A percentile compares a stretch with the other conserved stretches of the same genome.
Evolutionary conservation across 2,888 invertebrate species (phyloP).

Genomic region (Limnephilus lunatus): DNA sequence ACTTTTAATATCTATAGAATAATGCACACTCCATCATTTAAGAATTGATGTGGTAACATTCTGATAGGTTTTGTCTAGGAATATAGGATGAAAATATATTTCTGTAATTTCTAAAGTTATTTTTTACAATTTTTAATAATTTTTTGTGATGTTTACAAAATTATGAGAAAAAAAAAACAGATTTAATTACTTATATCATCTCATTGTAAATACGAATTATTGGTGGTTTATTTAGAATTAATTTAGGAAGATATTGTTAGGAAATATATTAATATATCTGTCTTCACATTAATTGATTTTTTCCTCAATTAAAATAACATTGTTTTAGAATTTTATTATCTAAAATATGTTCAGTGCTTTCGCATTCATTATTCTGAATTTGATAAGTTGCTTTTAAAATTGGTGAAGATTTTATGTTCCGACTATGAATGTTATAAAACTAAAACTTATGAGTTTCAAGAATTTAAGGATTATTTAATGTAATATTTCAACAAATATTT

Average conservation of each 20-base stretch:
- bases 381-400: neutral
- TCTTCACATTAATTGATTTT: neutral
- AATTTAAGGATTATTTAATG: neutral
- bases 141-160: constrained; percentile 7
- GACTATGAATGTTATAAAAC: neutral
- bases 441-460: neutral
- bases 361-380: neutral
- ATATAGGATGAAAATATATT: constrained; percentile 18
- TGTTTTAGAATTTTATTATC: constrained; percentile 2
- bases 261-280: neutral
- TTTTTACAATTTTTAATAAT: constrained; percentile 18
- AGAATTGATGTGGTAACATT: constrained; percentile 13
- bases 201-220: constrained; percentile 18
- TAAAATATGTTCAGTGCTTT: neutral
- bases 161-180: neutral
- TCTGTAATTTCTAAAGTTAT: constrained; percentile 18
- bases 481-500: neutral
- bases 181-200: neutral
- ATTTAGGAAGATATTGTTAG: constrained; percentile 9
- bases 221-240: neutral
- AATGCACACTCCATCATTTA: neutral
- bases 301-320: neutral
- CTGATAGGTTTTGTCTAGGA: constrained; percentile 16
- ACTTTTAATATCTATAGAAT: neutral
- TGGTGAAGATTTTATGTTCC: neutral